Base-by-base conservation (phyloP, 2,888 invertebrate species). In the Hemaris fuciformis region DNA sequence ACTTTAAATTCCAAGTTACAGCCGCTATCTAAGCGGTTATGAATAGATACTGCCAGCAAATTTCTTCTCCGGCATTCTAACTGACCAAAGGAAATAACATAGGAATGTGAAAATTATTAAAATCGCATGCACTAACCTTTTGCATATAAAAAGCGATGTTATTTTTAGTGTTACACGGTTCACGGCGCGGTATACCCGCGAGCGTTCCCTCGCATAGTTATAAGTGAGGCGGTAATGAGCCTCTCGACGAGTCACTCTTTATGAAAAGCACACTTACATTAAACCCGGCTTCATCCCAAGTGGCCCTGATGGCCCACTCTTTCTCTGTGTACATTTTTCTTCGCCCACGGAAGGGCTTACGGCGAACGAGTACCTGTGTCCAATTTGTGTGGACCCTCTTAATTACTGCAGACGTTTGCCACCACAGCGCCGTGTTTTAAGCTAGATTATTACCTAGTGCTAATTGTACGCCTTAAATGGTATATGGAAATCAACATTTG, bases 191-290 rank as follows among this genome's bases (percentile, higher is more conserved):
- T 27, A 31, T 31, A 10, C 18, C 13, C 13, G 46, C 18, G 53
- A 15, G 31, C 27, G 23, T 46, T 46, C 48, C 15, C 22, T n/a
- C 10, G 18, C 53, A 53, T 31, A 53, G 27, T n/a, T 4, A 34
- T 20, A 46, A 20, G 45, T 34, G 45, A 18, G 22, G 46, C 31
- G 10, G 59, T 38, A 59, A 59, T 59, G 34, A 34, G 43, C 31
- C 34, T 8, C 20, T 42, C 31, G 18, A 20, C 34, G 34, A 59
- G 34, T 46, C 46, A 59, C 34, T 46, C 34, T 59, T 34, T 46
- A 46, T 34, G 34, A 59, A 59, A 59, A 34, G 34, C 45, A 46
- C 59, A 34, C 59, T 59, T 46, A 18, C 31, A 31, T 53, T 59
- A 46, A 45, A 22, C 22, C 46, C 46, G 45, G 46, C 59, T 38